Conservation (phyloP, 2,797 vertebrate genomes). For the Peromyscus aztecus region DNA sequence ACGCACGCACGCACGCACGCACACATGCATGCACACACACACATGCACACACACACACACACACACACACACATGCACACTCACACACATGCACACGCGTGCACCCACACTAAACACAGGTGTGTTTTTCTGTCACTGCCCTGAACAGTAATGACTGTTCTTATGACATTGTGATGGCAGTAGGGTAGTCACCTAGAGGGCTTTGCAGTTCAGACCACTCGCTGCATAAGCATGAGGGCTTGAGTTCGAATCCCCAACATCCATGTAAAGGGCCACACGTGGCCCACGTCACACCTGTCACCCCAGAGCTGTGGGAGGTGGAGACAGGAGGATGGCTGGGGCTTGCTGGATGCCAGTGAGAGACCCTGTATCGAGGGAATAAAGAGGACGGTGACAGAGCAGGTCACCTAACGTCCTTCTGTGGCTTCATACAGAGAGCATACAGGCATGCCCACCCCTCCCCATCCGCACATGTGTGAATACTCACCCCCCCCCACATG, state of each 20-base stretch:
- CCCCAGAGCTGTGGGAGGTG: not conserved
- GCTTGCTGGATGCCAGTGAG: not conserved
- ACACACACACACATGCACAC: not conserved
- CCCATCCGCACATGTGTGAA: not conserved
- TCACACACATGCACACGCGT: not conserved
- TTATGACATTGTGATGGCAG: no score
- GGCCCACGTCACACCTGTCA: not conserved
- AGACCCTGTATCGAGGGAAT: not conserved
- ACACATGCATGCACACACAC: not conserved
- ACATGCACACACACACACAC: rapidly evolving
- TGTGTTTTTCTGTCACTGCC: not conserved
- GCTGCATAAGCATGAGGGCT: not conserved
- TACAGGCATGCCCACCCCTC: not conserved
- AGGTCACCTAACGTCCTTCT: not conserved
- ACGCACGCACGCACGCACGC: no score
- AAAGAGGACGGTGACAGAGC: not conserved
- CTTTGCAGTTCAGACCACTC: not conserved
- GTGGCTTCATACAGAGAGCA: not conserved
- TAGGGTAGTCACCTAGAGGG: not conserved
- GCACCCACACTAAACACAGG: not conserved
- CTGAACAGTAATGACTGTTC: not conserved
- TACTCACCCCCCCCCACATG: not conserved
- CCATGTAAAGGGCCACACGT: not conserved
- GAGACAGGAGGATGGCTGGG: not conserved
- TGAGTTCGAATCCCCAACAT: not conserved